Percentiles rank a stretch among this genome's conserved stretches.
Conservation (phyloP, 1,140 invertebrate species). For the Aplysia californica region DNA sequence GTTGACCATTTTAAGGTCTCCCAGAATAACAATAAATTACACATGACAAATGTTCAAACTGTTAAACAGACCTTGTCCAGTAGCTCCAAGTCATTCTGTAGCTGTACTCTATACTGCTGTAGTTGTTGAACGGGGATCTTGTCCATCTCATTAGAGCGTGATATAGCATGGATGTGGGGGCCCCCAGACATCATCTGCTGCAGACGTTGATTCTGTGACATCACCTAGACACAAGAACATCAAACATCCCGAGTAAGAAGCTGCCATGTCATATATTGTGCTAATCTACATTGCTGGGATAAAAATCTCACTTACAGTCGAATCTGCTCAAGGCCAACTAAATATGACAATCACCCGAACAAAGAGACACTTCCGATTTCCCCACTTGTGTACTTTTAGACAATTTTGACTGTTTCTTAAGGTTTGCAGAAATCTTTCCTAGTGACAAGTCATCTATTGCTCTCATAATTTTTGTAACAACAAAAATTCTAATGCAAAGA, state of each 20-base stretch:
- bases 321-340: too few species aligned
- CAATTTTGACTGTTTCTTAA: too few species aligned
- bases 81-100: constrained; percentile 27
- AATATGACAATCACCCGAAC: too few species aligned
- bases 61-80: constrained; percentile 29
- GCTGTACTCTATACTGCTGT: constrained; percentile 28
- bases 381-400: neutral
- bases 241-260: neutral
- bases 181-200: constrained; percentile 26
- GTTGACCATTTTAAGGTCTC: too few species aligned
- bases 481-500: too few species aligned
- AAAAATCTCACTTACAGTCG: neutral
- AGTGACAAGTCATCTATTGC: too few species aligned
- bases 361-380: too few species aligned
- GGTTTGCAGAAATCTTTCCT: too few species aligned
- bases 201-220: constrained; percentile 21
- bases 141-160: constrained; percentile 27
- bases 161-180: constrained; percentile 19
- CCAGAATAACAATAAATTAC: neutral
- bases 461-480: too few species aligned
- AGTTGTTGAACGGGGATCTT: constrained; percentile 19
- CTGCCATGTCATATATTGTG: neutral
- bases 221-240: neutral
- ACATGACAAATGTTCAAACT: neutral
- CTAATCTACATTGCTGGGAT: neutral